phyloP scores from a whole-genome alignment of 1,140 invertebrate species.

The Drosophila erecta region DNA sequence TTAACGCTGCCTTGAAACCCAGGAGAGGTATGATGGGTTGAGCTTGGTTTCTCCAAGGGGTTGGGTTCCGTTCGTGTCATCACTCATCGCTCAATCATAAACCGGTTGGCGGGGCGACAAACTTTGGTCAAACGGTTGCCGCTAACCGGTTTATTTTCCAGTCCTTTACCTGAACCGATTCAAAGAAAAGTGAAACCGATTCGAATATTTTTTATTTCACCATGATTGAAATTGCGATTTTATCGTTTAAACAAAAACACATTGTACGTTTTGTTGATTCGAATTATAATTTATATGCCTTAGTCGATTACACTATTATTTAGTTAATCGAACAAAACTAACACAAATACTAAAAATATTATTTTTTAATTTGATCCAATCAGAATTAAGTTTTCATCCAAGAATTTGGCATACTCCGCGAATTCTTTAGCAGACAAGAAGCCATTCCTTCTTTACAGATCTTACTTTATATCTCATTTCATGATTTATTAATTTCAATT shows the following conservation, averaged over 20 bases:
- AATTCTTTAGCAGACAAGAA: too few species aligned
- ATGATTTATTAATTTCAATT: neutral
- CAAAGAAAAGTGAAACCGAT: neutral
- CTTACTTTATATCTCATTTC: neutral
- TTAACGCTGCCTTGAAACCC: slow-evolving; percentile 63
- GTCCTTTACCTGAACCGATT: slow-evolving; percentile 16
- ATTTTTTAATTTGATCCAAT: too few species aligned
- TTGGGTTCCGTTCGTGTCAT: slow-evolving; percentile 19
- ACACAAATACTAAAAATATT: too few species aligned
- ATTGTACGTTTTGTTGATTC: neutral
- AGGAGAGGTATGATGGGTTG: slow-evolving; percentile 53
- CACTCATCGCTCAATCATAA: slow-evolving; percentile 17
- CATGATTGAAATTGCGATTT: too few species aligned
- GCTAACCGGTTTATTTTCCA: slow-evolving; percentile 11
- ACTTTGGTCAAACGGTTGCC: slow-evolving; percentile 11
- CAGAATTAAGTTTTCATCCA: too few species aligned
- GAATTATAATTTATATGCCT: neutral
- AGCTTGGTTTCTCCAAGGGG: slow-evolving; percentile 8
- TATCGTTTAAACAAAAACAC: too few species aligned
- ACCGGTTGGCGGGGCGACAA: slow-evolving; percentile 16
- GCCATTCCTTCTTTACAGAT: too few species aligned
- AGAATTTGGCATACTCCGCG: too few species aligned
- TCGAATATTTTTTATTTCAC: neutral
- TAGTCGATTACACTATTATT: too few species aligned
- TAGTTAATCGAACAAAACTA: too few species aligned